Evolutionary conservation across 2,797 vertebrate species (phyloP).

Genomic region (Sebastes jordani): DNA sequence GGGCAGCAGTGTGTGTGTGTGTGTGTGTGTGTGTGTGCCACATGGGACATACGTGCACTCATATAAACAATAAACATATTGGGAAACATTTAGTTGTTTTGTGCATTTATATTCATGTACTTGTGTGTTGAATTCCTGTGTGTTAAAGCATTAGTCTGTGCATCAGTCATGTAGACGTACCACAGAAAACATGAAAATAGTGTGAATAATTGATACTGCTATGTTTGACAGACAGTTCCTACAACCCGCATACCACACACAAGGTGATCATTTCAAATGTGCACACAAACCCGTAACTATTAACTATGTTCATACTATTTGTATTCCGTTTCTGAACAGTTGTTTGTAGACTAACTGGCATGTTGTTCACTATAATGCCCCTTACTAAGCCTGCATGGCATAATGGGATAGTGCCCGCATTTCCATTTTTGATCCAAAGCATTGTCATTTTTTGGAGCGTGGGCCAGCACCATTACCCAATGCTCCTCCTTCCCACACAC

Average conservation of each 20-base stretch:
- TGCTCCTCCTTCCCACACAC: neutral
- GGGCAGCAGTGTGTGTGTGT: neutral
- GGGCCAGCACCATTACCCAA: neutral
- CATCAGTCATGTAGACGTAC: neutral
- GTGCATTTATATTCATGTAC: neutral
- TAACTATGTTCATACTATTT: neutral
- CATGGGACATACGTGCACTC: neutral
- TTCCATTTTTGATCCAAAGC: constrained; percentile 20
- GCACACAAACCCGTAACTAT: neutral
- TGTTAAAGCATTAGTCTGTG: neutral
- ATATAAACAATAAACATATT: neutral
- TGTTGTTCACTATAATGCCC: neutral
- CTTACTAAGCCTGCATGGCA: neutral
- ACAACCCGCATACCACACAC: neutral
- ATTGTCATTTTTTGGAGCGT: neutral
- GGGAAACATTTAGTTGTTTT: neutral
- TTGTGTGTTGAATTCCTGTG: neutral
- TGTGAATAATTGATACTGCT: neutral
- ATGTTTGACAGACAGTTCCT: neutral
- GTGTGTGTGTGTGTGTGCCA: neutral
- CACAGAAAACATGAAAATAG: neutral
- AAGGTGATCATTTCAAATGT: neutral
- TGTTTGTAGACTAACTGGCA: neutral
- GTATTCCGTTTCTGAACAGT: neutral
- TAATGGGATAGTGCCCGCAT: neutral